A percentile compares a stretch with the other conserved stretches of the same genome.
These are phyloP conservation scores for Synanthedon formicaeformis DNA, from an alignment of 2,888 invertebrate genomes.

Conservation along the genomic window DNA sequence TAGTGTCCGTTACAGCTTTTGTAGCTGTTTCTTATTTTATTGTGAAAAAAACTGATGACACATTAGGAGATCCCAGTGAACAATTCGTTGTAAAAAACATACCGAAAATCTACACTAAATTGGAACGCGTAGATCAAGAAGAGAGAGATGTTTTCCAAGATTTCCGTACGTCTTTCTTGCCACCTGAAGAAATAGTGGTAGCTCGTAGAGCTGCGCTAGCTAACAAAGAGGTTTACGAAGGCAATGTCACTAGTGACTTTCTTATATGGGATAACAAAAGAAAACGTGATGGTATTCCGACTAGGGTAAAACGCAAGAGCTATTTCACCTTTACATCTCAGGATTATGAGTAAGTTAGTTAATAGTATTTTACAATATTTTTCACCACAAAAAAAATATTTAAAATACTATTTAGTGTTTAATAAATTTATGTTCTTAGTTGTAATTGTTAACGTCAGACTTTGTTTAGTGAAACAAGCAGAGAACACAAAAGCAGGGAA, in stretches of 20 bases:
- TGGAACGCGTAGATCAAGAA: constrained; percentile 59
- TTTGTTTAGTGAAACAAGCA: constrained; percentile 16
- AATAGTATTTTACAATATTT: not conserved
- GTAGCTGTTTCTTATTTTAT: constrained; percentile 31
- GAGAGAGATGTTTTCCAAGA: constrained; percentile 73
- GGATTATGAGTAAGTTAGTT: constrained; percentile 39
- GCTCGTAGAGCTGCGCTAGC: constrained; percentile 26
- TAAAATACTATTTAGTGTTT: too few species aligned
- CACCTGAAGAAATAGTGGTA: constrained; percentile 61
- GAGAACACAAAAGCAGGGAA: constrained; percentile 10
- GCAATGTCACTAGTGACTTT: constrained; percentile 38
- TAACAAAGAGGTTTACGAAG: constrained; percentile 26
- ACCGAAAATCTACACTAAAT: constrained; percentile 42
- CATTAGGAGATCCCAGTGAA: constrained; percentile 44
- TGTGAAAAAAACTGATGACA: constrained; percentile 26
- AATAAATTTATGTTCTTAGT: too few species aligned
- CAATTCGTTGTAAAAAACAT: constrained; percentile 42
- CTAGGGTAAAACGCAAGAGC: constrained; percentile 47
- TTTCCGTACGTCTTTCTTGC: constrained; percentile 73
- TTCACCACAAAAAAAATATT: too few species aligned
- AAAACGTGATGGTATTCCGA: constrained; percentile 19
- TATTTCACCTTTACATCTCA: constrained; percentile 32
- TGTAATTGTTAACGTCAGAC: too few species aligned
- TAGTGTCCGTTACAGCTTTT: constrained; percentile 24
- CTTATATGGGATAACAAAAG: constrained; percentile 32